Base-by-base conservation (phyloP, 2,113 vertebrate genomes). In the Gambusia holbrooki region DNA sequence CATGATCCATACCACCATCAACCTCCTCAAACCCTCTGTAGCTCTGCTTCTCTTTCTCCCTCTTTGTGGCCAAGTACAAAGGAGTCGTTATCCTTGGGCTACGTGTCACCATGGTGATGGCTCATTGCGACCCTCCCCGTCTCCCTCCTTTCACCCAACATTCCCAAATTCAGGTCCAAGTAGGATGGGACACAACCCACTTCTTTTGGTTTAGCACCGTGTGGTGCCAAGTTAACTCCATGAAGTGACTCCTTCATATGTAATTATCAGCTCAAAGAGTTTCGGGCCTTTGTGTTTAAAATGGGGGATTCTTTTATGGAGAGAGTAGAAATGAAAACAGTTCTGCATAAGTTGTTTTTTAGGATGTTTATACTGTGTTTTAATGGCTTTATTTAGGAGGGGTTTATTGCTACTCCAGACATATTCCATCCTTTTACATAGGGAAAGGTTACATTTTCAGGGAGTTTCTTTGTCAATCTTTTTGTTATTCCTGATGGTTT, bases 141-240 rank as follows among this genome's bases (percentile, higher is more conserved):
- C 51, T 30, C 66, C 60, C 33, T 33, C 74, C 69, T 54, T 29
- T 67, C 62, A 27, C 65, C 64, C 66, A 64, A 73, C 80, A 90
- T 90, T 92, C 87, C 87, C 88, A 92, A 90, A 88, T 91, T 90
- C 80, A 84, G 86, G 88, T 92, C 92, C 88, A 91, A 93, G 88
- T 91, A 87, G 88, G 85, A 87, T 74, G 71, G 77, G 75, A 84
- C 79, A 76, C 32, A 28, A 69, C 81, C 76, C 13, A 7, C 63
- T 74, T 77, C 73, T 76, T 67, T 66, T 68, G 73, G 68, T 77
- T 65, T 65, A 33, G 51, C 63, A 35, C 65, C 51, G 62, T 48
- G 66, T 62, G 25, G 35, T 74, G 66, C 66, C 79, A 75, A 70
- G 62, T 77, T 76, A 62, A 62, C 58, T 71, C 33, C 27, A 25